Base-by-base conservation (phyloP, 2,797 vertebrate genomes). In the Lemur catta region DNA sequence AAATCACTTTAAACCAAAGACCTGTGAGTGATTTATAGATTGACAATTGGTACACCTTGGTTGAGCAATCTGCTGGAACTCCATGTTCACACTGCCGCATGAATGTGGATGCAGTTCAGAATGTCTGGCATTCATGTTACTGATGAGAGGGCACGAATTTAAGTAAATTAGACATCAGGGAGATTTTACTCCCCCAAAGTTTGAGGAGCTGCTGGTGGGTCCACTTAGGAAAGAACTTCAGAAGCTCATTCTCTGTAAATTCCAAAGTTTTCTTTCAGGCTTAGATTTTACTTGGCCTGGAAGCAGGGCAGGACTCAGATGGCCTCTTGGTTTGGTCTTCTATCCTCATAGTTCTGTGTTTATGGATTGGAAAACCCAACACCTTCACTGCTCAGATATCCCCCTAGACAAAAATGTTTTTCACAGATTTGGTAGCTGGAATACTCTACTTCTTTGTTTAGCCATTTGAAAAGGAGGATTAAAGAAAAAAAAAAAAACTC, bases 381-480 rank as follows among this genome's bases (percentile, higher is more conserved):
- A 95, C 89, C 93, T 88, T 12, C 89, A 86, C 76, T 88, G 61
- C 89, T 90, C 57, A 79, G 84, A 87, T 94, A 94, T 76, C 89
- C 17, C n/a, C 33, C 78, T 55, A 85, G 87, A 78, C 52, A 48
- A 81, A 84, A 91, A 79, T 95, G 52, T 94, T 97, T 97, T 97
- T 95, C 95, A 94, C 89, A 93, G 95, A 96, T 90, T 97, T 94
- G 76, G 82, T 95, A 93, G 93, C 43, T 89, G 94, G 61, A 95
- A 95, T 93, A 96, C 79, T 93, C 95, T 84, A 67, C 14, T 38
- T 96, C 91, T 97, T 97, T 97, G 95, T 97, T 97, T 94, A 97
- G 91, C 28, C 38, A 55, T 63, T 93, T 97, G 93, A 98, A 97
- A 97, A 97, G 93, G 72, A 97, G 94, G 97, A 96, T 98, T 97